Base-by-base conservation (phyloP, 2,888 invertebrate genomes). In the Xestoiulus laeticollis region DNA sequence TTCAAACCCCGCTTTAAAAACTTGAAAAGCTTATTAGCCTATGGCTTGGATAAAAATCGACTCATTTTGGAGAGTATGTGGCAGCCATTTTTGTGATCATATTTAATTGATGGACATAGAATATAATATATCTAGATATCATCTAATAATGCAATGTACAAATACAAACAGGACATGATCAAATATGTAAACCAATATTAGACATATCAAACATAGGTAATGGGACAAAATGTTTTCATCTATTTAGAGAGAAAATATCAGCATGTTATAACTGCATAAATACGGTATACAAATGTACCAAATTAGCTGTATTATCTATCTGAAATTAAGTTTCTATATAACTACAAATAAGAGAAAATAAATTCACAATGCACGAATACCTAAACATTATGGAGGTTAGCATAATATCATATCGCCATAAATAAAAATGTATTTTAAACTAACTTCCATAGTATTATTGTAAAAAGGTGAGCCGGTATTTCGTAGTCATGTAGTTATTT, bases 1-100 rank as follows among this genome's bases (percentile, higher is more conserved):
- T 89, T 48, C 89, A 89, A 43, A 89, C 89, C 33, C 89, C 89
- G 6, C 83, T 88, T 85, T 89, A 88, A 88, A 82, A 84, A 1
- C 33, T 33, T 12, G 10, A 5, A 68, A 68, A 68, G 14, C 19
- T 48, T 16, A 48, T 2, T 26, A 26, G 68, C n/a, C n/a, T 68
- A 1, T 26, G 26, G 26, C 26, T 68, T 68, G 26, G 10, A 68
- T 68, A 12, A 26, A 68, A 6, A 12, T 26, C n/a, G 12, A 26
- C 68, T n/a, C 68, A 14, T 68, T 68, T 68, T 68, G 68, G 26
- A 68, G 2, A 26, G 68, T 68, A 68, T 10, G 26, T 68, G 68
- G 68, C 26, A 68, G 10, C 68, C 26, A 26, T 68, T 26, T 26
- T 48, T 22, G 59, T 26, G 68, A 14, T 26, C 68, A 26, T 68